A percentile compares a stretch with the other conserved stretches of the same genome.
These are phyloP conservation scores for Sebastes diaconus DNA, from an alignment of 2,797 vertebrate species.

Conservation along the genomic window DNA sequence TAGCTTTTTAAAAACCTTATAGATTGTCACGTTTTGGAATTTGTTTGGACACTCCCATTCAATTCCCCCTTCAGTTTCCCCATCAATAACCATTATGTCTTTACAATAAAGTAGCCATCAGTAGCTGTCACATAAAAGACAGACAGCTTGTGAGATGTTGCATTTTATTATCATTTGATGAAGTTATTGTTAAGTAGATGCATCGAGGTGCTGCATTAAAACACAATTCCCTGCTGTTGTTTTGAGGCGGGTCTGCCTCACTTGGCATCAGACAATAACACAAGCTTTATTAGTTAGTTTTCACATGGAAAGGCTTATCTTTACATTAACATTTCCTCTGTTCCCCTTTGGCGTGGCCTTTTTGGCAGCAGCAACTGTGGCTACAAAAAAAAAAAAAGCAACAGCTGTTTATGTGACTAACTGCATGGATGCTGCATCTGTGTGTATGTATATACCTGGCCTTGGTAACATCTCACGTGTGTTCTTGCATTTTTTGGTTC, in stretches of 20 bases:
- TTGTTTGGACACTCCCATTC: not conserved
- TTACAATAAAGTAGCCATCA: not conserved
- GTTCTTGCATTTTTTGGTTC: not conserved
- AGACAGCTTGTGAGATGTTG: not conserved
- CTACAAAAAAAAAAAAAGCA: not conserved
- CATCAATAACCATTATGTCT: not conserved
- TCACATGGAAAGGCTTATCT: not conserved
- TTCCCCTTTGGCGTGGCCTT: not conserved
- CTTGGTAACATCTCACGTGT: not conserved
- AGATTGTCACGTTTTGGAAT: not conserved
- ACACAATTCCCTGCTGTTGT: not conserved
- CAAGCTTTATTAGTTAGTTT: not conserved
- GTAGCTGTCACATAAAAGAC: not conserved
- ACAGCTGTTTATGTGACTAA: conserved; percentile 14
- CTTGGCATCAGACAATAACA: not conserved
- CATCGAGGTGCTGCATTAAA: not conserved
- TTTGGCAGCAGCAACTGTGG: conserved; percentile 2
- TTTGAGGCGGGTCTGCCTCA: not conserved
- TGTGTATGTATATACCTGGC: not conserved
- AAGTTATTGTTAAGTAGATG: not conserved
- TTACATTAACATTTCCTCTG: not conserved
- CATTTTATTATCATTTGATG: not conserved
- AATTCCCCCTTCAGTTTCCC: not conserved
- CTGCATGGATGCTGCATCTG: not conserved
- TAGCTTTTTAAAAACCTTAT: not conserved